Evolutionary conservation across 92 coral and sea anemone species (phyloP), one percentile per base, ranked within the genome.

Genomic region (Porites rus): DNA sequence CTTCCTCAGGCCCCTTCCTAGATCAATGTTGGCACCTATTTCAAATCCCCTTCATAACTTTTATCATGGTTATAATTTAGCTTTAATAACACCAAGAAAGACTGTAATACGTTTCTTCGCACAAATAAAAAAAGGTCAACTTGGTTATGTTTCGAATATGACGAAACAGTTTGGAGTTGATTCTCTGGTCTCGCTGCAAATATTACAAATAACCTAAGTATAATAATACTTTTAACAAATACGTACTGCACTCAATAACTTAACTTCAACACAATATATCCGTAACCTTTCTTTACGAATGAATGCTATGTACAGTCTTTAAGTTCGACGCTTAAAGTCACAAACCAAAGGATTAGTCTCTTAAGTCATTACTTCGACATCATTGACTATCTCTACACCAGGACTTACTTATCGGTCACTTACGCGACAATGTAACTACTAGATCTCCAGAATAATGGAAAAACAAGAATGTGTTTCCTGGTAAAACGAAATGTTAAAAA

Each of bases 231-330:
- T 17, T 8, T 22, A 13, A 69, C 85, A 80, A 80, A 69, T 80
- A 38, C 46, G 46, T 38, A 80, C 75, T 25, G 72, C 54, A 80
- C 24, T 76, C 76, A 28, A 80, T 80, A 80, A 81, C 43, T 81
- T 81, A 81, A 13, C 31, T 58, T 38, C 10, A 70, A 68, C 72
- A 80, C 69, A 58, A 81, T 70, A 81, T 81, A 72, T 74, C 69
- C 46, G 83, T 18, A 51, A 66, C 38, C 7, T 51, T 66, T 13
- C 63, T 46, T 68, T 64, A 14, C 75, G 86, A 70, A 70, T 81
- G 86, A 20, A 53, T 73, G 59, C 56, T 81, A 81, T 81, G 38
- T 81, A 81, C 86, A 81, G 64, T 70, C 77, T 71, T 81, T 59
- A 70, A 68, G 59, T 38, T 38, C 6, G 46, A 38, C 46, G 46